Conservation (phyloP, 2,113 vertebrate species). For the Gracilinanus agilis region DNA sequence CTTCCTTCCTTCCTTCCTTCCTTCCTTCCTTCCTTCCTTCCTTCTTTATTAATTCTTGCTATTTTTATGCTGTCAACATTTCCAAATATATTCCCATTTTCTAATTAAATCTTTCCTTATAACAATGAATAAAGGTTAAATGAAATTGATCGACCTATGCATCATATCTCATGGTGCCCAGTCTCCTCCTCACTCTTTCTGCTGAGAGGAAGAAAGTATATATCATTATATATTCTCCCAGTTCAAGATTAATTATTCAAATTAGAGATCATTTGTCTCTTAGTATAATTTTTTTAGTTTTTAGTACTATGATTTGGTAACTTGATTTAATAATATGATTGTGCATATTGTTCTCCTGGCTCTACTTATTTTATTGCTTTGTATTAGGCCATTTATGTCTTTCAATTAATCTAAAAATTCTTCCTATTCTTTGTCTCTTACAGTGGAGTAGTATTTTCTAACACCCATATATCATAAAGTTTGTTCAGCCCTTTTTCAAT, state of each 20-base stretch:
- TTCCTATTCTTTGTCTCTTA: neutral
- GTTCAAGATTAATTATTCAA: neutral
- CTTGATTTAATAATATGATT: neutral
- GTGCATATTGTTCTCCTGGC: neutral
- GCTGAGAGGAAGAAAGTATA: neutral
- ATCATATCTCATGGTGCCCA: neutral
- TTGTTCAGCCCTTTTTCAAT: neutral
- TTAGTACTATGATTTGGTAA: neutral
- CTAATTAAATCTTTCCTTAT: neutral
- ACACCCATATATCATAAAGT: neutral
- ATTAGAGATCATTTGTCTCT: neutral
- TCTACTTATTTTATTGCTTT: neutral
- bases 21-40: no score
- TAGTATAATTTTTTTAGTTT: neutral
- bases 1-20: no score
- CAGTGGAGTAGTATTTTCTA: neutral
- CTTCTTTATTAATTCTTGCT: no score
- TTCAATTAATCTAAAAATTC: neutral
- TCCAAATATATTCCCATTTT: no score
- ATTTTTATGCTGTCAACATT: no score
- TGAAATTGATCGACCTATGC: neutral
- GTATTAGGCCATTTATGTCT: neutral
- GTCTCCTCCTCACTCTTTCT: neutral
- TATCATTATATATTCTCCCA: neutral
- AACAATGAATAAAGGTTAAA: neutral